Conservation (phyloP, 2,888 invertebrate species). For the Lutraria lutraria region DNA sequence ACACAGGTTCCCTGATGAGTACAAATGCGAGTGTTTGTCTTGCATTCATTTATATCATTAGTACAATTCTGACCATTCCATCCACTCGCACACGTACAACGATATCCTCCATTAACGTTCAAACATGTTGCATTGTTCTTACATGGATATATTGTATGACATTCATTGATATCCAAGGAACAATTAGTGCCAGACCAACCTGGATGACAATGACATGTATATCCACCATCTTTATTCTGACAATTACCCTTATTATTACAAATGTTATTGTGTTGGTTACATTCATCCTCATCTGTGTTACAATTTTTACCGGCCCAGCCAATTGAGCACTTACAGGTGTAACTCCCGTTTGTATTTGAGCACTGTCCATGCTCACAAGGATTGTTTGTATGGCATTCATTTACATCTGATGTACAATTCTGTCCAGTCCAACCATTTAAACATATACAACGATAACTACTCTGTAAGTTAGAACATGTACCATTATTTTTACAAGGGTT, state of each 20-base stretch:
- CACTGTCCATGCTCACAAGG: conserved; percentile 25
- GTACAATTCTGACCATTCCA: conserved; percentile 21
- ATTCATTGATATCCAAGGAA: conserved; percentile 53
- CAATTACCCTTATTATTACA: conserved; percentile 45
- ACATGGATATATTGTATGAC: conserved; percentile 17
- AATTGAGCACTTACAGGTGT: neutral
- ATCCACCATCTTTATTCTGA: conserved; percentile 39
- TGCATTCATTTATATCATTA: conserved; percentile 34
- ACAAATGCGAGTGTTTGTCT: neutral
- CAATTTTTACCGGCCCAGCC: no score
- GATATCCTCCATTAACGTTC: conserved; percentile 21
- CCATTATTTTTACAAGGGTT: conserved; percentile 27
- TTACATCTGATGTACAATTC: conserved; percentile 26
- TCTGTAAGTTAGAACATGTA: conserved; percentile 12
- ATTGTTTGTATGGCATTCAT: conserved; percentile 23
- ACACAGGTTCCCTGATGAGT: neutral
- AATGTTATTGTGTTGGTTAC: conserved; percentile 1
- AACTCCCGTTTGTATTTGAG: conserved; percentile 1
- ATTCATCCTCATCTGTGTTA: conserved; percentile 42
- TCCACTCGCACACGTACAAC: neutral
- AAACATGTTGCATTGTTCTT: conserved; percentile 23
- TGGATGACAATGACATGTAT: conserved; percentile 45
- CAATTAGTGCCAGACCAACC: conserved; percentile 61
- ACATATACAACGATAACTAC: conserved; percentile 26
- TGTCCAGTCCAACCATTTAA: conserved; percentile 20